phyloP scores from a whole-genome alignment of 1,140 invertebrate genomes.

The Drosophila orosa region DNA sequence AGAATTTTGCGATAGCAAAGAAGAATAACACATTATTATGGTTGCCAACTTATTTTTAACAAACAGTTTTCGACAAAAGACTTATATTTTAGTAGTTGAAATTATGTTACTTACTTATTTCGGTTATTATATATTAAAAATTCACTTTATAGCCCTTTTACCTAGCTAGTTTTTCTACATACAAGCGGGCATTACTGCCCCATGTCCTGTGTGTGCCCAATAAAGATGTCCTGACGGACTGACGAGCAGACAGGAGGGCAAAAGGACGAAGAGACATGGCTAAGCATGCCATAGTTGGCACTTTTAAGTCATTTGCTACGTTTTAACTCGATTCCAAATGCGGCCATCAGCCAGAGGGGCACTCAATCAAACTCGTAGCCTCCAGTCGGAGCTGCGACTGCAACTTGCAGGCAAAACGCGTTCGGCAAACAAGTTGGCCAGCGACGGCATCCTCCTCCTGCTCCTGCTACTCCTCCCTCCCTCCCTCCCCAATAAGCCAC shows the following conservation, averaged over 20 bases:
- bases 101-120: neutral
- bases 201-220: conserved; percentile 17
- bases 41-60: neutral
- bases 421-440: conserved; percentile 58
- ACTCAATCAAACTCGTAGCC: conserved; percentile 72
- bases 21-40: neutral
- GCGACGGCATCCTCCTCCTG: neutral
- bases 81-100: too few species aligned
- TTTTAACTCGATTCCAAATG: conserved; percentile 78
- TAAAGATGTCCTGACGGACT: conserved; percentile 12
- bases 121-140: neutral
- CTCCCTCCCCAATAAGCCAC: conserved; percentile 8
- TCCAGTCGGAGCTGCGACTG: conserved; percentile 7
- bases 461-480: conserved; percentile 9
- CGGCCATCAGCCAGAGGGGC: conserved; percentile 65
- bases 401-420: conserved; percentile 58
- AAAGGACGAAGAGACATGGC: conserved; percentile 43
- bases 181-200: conserved; percentile 5
- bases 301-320: conserved; percentile 79
- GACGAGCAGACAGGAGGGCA: conserved; percentile 7
- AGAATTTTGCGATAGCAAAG: neutral
- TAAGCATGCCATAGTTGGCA: conserved; percentile 77
- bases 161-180: neutral
- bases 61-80: neutral
- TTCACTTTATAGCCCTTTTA: too few species aligned